Base-by-base conservation (phyloP, 1,140 invertebrate species). In the Euborellia annulipes region DNA sequence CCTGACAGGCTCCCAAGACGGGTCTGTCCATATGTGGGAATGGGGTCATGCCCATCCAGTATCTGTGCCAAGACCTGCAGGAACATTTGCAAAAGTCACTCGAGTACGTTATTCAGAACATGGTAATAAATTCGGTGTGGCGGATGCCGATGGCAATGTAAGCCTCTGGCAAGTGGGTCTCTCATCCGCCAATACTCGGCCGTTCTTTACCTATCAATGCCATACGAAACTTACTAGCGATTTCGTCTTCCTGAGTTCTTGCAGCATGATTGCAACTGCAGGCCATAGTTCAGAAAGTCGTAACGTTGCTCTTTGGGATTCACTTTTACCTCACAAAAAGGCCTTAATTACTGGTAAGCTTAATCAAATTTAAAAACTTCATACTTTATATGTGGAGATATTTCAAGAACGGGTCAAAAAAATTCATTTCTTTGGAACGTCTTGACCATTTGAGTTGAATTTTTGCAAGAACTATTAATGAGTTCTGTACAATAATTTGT, bases 291-390 rank as follows among this genome's bases (percentile, higher is more conserved):
- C 88, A 0, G 94, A 98, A 63, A 91, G 87, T 57, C 85, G 87
- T 57, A 98, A 98, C 65, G 88, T 99, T n/a, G 89, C 86, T 40
- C 74, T 98, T 45, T 98, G 95, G 95, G 95, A 99, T 62, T 97
- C 94, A 1, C 69, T 99, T 40, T 74, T 99, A 65, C 95, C 95
- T 4, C 80, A 85, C 55, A 86, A 87, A 56, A 96, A 95, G 68
- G 81, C 89, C 36, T 72, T 93, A 51, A 84, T 98, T 41, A 81
- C 86, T 66, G 78, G 81, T 82, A 60, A 68, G 65, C 68, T 11
- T 16, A 21, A 27, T 4, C 23, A n/a, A n/a, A n/a, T n/a, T n/a
- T n/a, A n/a, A n/a, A n/a, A n/a, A n/a, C n/a, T n/a, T n/a, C n/a
- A n/a, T n/a, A n/a, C n/a, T n/a, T n/a, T n/a, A n/a, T n/a, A n/a